Evolutionary conservation across 2,113 vertebrate genomes (phyloP).

Genomic region (Caretta caretta): DNA sequence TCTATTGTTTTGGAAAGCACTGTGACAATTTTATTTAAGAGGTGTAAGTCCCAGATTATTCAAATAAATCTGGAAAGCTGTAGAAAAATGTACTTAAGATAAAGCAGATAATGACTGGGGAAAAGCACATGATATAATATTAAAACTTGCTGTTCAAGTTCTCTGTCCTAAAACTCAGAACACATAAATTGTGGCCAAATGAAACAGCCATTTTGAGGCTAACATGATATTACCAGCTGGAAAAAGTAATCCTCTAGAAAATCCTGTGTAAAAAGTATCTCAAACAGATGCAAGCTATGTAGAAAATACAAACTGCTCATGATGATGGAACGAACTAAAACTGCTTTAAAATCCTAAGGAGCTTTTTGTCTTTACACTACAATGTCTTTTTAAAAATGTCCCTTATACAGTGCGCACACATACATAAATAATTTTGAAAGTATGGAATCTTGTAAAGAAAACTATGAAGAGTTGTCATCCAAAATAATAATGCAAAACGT

Average conservation of each 20-base stretch:
- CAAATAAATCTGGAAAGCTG: background rate
- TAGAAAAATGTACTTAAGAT: background rate
- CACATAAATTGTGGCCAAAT: background rate
- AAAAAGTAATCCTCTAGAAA: conserved; percentile 27
- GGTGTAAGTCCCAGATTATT: background rate
- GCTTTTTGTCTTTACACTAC: background rate
- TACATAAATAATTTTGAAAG: background rate
- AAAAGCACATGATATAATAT: background rate
- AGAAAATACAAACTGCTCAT: conserved; percentile 27
- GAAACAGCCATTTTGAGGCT: background rate
- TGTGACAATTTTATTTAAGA: background rate
- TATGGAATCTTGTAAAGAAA: background rate
- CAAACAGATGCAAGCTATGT: conserved; percentile 11
- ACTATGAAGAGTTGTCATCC: background rate
- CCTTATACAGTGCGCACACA: background rate
- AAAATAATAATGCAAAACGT: background rate
- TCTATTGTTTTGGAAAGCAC: background rate
- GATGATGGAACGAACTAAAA: conserved; percentile 23
- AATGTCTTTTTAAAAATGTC: background rate
- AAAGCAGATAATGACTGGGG: background rate
- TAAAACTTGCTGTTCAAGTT: background rate
- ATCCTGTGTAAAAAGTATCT: background rate
- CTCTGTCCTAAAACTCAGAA: background rate
- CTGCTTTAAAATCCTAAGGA: conserved; percentile 24
- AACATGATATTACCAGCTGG: conserved; percentile 3